Evolutionary conservation across 2,113 vertebrate genomes (phyloP), one percentile per base, ranked within the genome.

Genomic region (Hyaena hyaena): DNA sequence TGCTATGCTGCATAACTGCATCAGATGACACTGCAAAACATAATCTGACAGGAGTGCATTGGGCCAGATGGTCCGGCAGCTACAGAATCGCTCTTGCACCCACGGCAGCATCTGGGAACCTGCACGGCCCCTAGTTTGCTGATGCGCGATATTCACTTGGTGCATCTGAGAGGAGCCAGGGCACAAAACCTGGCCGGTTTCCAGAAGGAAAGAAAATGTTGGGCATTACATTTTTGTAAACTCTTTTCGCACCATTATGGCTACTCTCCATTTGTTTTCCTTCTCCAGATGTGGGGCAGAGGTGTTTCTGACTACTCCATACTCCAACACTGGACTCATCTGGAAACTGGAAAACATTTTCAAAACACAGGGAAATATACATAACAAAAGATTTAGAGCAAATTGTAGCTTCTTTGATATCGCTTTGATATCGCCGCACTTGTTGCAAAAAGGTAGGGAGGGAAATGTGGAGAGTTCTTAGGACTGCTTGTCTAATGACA

Each of bases 1-100:
- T 1, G 81, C 48, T 77, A 35, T 23, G 96, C 96, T 73, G 87
- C 71, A 45, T 76, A 92, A 61, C 86, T 96, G 96, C 73, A 95
- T 95, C 97, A 97, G 97, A 96, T 95, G 98, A 97, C 73, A 58
- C 95, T 24, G 94, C 66, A 97, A 92, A 98, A 98, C 53, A n/a
- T 58, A 94, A 61, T 55, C 80, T 95, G 97, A 98, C 97, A 98
- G 96, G 88, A 98, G n/a, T 61, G 96, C 71, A 88, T 71, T 16
- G 89, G 97, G 96, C 97, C 98, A 98, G 98, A 97, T 98, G 98
- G 98, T 19, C 16, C 16, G 92, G 95, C 93, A 95, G 95, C 95
- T 93, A 95, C 1, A 88, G 88, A 88, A 84, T 90, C 85, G 39
- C 97, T 96, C 81, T 96, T 98, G 1, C 97, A 87, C 93, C 50